phyloP scores from a whole-genome alignment of 1,140 invertebrate species.

The Lordiphosa mommai region DNA sequence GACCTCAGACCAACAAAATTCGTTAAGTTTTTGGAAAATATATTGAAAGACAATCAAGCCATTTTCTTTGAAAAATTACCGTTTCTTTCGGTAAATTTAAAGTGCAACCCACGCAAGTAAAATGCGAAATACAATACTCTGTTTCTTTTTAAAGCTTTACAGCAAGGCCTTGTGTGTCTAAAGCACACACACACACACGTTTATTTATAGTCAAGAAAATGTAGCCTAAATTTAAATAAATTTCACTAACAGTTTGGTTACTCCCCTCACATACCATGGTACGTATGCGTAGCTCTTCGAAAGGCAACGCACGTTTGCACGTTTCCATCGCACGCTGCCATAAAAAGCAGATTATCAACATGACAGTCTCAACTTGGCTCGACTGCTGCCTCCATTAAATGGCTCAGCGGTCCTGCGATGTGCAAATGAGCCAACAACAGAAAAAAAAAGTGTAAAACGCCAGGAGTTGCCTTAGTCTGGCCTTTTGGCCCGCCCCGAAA shows the following conservation, averaged over 20 bases:
- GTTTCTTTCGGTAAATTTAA: no score
- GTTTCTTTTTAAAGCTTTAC: not conserved
- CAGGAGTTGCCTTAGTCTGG: constrained; percentile 19
- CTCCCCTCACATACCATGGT: not conserved
- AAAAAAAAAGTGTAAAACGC: constrained; percentile 49
- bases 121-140: no score
- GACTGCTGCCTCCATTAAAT: constrained; percentile 42
- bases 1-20: no score
- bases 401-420: constrained; percentile 24
- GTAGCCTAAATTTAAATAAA: constrained; percentile 65
- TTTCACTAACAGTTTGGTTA: constrained; percentile 46
- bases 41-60: no score
- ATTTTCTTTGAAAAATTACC: no score
- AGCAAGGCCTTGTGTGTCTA: not conserved
- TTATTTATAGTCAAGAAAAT: constrained; percentile 25
- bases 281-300: constrained; percentile 27
- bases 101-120: no score
- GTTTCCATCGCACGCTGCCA: constrained; percentile 45
- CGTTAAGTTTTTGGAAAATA: no score
- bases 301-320: constrained; percentile 62
- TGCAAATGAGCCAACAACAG: constrained; percentile 63
- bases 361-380: not conserved
- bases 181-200: constrained; percentile 5
- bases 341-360: constrained; percentile 64
- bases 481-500: constrained; percentile 9